Evolutionary conservation across 1,140 invertebrate genomes (phyloP).

Genomic region (Leptinotarsa lineolata): DNA sequence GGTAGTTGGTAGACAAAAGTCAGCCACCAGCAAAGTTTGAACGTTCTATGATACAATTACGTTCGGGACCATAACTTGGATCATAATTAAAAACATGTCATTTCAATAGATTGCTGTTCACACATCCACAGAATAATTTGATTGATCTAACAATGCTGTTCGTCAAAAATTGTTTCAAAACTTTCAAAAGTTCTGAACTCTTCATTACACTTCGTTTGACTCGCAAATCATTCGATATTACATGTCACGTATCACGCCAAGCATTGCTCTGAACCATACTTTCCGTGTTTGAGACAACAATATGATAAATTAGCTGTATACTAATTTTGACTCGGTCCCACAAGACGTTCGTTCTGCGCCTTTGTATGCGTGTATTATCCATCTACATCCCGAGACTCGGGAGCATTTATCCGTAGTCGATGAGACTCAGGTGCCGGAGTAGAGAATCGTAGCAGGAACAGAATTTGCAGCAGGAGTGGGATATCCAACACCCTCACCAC

Average conservation of each 20-base stretch:
- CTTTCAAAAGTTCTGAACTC: no score
- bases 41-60: no score
- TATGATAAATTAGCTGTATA: constrained; percentile 11
- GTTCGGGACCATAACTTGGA: no score
- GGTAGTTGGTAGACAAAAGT: no score
- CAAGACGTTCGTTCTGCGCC: constrained; percentile 15
- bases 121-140: no score
- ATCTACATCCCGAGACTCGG: constrained; percentile 14
- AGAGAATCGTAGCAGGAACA: constrained; percentile 12
- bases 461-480: background rate
- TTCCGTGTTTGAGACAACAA: constrained; percentile 4
- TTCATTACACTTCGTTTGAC: constrained; percentile 20
- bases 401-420: constrained; percentile 21
- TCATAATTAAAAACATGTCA: no score
- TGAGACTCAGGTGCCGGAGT: constrained; percentile 28
- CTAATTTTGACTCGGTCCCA: constrained; percentile 6
- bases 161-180: no score
- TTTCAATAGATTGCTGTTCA: no score
- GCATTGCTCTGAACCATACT: constrained; percentile 1
- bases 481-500: constrained; percentile 31
- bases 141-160: no score
- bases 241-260: background rate
- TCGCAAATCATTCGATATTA: constrained; percentile 5
- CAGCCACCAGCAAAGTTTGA: no score
- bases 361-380: constrained; percentile 22